Evolutionary conservation across 2,888 invertebrate genomes (phyloP).

Genomic region (Noctua janthe): DNA sequence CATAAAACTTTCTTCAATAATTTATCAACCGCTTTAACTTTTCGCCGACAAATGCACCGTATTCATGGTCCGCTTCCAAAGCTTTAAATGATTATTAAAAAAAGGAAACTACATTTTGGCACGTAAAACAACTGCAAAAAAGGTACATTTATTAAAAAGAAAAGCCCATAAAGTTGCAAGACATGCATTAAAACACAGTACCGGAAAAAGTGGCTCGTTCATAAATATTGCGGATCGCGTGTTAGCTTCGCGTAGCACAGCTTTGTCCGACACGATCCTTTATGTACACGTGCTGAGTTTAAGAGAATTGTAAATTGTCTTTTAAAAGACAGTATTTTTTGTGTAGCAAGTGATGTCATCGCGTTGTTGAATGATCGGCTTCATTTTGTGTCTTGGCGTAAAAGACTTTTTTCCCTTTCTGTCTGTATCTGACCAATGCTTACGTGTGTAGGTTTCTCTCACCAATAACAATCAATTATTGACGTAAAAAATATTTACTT

Average conservation of each 20-base stretch:
- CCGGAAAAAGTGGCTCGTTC: conserved; percentile 53
- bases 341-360: not conserved
- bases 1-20: not conserved
- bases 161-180: conserved; percentile 36
- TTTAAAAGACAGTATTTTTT: conserved; percentile 27
- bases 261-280: conserved; percentile 44
- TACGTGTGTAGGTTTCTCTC: not conserved
- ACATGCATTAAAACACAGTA: conserved; percentile 51
- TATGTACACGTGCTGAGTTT: conserved; percentile 21
- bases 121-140: conserved; percentile 27
- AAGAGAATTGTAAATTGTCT: conserved; percentile 37
- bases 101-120: conserved; percentile 13
- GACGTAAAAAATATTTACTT: not conserved
- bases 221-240: conserved; percentile 52
- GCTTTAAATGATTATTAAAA: conserved; percentile 9
- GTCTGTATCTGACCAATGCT: not conserved
- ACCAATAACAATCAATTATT: not conserved
- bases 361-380: not conserved
- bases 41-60: not conserved
- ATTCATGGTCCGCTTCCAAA: not conserved
- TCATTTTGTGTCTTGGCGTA: not conserved
- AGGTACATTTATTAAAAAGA: conserved; percentile 18
- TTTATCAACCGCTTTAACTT: not conserved
- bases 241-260: conserved; percentile 40
- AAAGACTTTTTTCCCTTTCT: not conserved